Evolutionary conservation across 1,140 invertebrate genomes (phyloP).

Genomic region (Gonatopus flavifemur): DNA sequence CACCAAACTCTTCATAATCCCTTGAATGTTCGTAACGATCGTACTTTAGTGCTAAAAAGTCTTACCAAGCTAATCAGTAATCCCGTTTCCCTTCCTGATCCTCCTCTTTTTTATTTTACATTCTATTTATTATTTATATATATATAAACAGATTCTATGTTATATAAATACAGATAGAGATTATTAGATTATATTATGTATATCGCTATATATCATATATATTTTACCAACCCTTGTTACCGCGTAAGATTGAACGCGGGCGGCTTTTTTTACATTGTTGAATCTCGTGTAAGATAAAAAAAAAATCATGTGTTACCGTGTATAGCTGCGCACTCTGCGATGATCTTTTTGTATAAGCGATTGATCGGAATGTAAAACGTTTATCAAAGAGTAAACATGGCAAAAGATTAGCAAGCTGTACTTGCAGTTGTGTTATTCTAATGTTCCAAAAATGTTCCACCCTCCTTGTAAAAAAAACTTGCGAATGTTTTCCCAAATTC

Average conservation of each 20-base stretch:
- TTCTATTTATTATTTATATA: constrained; percentile 47
- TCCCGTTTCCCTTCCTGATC: constrained; percentile 10
- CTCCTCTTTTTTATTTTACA: no score
- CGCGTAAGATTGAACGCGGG: constrained; percentile 37
- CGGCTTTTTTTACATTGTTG: constrained; percentile 58
- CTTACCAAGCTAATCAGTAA: constrained; percentile 34
- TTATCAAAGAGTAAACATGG: constrained; percentile 42
- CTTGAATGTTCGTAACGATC: constrained; percentile 26
- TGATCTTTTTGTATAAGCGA: constrained; percentile 49
- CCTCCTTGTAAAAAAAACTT: no score
- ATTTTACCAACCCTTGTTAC: constrained; percentile 55
- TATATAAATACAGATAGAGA: constrained; percentile 37
- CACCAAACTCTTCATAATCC: constrained; percentile 13
- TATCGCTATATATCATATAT: constrained; percentile 44
- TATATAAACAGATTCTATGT: constrained; percentile 36
- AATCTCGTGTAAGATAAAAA: constrained; percentile 56
- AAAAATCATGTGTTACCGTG: constrained; percentile 44
- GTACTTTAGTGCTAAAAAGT: constrained; percentile 36
- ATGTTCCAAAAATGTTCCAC: no score
- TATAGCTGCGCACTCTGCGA: constrained; percentile 45
- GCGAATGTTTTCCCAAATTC: no score
- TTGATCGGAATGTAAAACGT: constrained; percentile 38
- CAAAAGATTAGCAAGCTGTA: constrained; percentile 45
- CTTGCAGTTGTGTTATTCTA: constrained; percentile 30
- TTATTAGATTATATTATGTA: constrained; percentile 44